These are phyloP conservation scores for Scartelaos histophorus DNA, from an alignment of 2,113 vertebrate species.

Conservation along the genomic window DNA sequence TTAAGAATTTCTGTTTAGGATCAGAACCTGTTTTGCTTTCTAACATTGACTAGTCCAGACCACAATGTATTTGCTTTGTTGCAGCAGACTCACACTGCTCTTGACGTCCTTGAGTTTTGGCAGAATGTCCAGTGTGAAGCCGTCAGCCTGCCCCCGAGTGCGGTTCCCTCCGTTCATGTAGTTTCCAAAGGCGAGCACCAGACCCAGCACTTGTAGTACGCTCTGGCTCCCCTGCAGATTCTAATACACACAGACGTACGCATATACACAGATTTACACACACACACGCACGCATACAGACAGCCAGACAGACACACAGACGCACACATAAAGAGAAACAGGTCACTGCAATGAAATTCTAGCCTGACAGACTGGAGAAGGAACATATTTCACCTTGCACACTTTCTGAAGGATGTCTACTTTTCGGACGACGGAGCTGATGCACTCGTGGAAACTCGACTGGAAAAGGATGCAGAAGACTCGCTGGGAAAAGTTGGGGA, in stretches of 20 bases:
- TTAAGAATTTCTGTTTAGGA: neutral
- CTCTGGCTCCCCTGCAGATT: slow-evolving; percentile 79
- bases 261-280: neutral
- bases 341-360: neutral
- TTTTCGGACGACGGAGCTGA: slow-evolving; percentile 86
- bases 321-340: neutral
- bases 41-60: neutral
- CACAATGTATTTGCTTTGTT: slow-evolving; percentile 29
- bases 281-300: neutral
- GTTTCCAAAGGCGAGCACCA: slow-evolving; percentile 95
- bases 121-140: slow-evolving; percentile 92
- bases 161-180: slow-evolving; percentile 97
- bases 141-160: slow-evolving; percentile 93
- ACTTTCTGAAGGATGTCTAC: slow-evolving; percentile 88
- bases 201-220: slow-evolving; percentile 86
- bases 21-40: neutral
- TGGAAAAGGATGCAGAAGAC: slow-evolving; percentile 97
- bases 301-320: neutral
- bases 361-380: neutral
- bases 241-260: slow-evolving; percentile 60
- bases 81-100: slow-evolving; percentile 87
- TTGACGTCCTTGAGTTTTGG: slow-evolving; percentile 98
- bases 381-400: slow-evolving; percentile 81
- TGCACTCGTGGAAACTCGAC: slow-evolving; percentile 91
- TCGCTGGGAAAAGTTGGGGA: slow-evolving; percentile 93